Evolutionary conservation across 2,113 vertebrate genomes (phyloP), one percentile per base, ranked within the genome.

Genomic region (Otus sunia): DNA sequence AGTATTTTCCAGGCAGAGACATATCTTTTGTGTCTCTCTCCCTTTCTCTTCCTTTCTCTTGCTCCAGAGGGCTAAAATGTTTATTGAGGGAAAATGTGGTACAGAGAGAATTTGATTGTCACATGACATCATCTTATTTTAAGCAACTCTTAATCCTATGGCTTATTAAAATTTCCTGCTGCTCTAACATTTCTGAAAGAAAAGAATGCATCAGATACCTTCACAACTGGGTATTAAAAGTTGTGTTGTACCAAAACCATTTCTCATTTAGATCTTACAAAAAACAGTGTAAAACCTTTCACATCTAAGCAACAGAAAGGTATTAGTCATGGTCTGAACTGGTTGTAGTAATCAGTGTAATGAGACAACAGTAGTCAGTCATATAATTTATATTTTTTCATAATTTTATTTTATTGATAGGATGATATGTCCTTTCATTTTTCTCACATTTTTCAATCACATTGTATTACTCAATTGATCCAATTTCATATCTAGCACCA

Each of bases 91-190:
- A 75, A 83, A 78, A 73, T 49, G 25, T 19, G 37, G 23, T 73
- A 78, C 37, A 86, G 66, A 95, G 69, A 89, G 52, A 78, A 76
- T 15, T 78, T 37, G 53, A 62, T 53, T 69, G 53, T 88, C 66
- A 68, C 17, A 78, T 75, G 62, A 32, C 37, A 62, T 55, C 45
- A 43, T 45, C 49, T 83, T 41, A 90, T 84, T 96, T 96, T 91
- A 47, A 96, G 81, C 29, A 87, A 37, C 37, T 91, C 41, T 96
- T 80, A 92, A 86, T 94, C 62, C 39, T 78, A 19, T 45, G 47
- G 45, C 29, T 97, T 56, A 87, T 92, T 95, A 97, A 79, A 43
- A 75, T 86, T 84, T 94, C 47, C 56, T 62, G 74, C 49, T 80
- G 36, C 22, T 90, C 50, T 79, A 53, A 75, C 23, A 77, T 92